These are phyloP conservation scores for Hylyphantes graminicola DNA, from an alignment of 1,140 invertebrate genomes.

Conservation along the genomic window DNA sequence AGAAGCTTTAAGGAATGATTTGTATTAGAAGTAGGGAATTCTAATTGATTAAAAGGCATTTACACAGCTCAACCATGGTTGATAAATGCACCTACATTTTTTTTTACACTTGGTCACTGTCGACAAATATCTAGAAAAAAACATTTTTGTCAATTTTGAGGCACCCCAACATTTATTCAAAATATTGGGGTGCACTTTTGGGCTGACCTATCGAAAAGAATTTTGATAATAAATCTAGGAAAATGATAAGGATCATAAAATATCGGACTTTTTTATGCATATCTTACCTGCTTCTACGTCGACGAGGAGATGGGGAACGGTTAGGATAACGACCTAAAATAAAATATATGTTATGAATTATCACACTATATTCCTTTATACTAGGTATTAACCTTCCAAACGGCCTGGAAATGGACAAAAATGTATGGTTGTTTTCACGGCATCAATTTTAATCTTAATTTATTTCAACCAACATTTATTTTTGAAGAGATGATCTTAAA, in stretches of 20 bases:
- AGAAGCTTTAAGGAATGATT: too few species aligned
- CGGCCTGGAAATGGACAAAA: too few species aligned
- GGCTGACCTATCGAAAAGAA: not conserved
- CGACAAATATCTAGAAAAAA: not conserved
- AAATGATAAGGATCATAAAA: not conserved
- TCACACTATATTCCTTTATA: not conserved
- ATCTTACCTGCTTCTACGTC: constrained; percentile 46
- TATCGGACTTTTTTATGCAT: not conserved
- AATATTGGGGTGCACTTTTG: not conserved
- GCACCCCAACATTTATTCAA: not conserved
- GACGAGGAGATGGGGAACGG: constrained; percentile 40
- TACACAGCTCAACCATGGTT: too few species aligned
- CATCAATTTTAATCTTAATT: not conserved
- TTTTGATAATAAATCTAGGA: not conserved
- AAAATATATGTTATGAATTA: not conserved
- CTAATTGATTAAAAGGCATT: too few species aligned
- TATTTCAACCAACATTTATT: not conserved
- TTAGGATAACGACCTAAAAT: constrained; percentile 40
- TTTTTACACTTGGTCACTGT: not conserved
- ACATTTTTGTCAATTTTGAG: not conserved
- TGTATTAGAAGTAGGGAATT: too few species aligned
- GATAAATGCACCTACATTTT: too few species aligned
- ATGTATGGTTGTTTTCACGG: not conserved
- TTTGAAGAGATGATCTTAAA: not conserved
- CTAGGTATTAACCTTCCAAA: not conserved